A percentile compares a stretch with the other conserved stretches of the same genome.
Conservation (phyloP, 2,888 invertebrate genomes). For the Campoletis raptor region DNA sequence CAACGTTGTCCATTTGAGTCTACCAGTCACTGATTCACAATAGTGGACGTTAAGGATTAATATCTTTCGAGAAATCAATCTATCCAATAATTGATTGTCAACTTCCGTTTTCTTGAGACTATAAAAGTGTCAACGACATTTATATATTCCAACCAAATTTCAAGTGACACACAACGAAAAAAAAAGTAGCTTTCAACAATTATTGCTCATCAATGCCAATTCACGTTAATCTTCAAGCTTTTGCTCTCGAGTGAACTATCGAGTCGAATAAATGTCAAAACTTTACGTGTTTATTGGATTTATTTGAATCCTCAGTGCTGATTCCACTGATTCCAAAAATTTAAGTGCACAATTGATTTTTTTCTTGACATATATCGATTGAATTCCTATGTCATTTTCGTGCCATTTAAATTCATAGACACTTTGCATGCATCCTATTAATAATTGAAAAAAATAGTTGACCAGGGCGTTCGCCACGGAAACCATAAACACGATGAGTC, state of each 20-base stretch:
- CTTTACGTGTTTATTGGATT: not conserved
- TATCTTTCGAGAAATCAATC: constrained; percentile 49
- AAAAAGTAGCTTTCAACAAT: not conserved
- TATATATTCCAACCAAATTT: not conserved
- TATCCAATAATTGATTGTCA: constrained; percentile 33
- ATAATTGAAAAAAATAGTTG: not conserved
- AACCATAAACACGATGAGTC: constrained; percentile 74
- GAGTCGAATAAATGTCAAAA: not conserved
- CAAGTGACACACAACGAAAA: not conserved
- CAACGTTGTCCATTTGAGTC: constrained; percentile 10
- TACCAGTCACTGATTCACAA: constrained; percentile 12
- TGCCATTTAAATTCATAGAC: too few species aligned
- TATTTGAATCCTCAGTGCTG: too few species aligned
- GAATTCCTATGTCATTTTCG: not conserved
- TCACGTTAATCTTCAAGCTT: not conserved
- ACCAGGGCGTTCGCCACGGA: constrained; percentile 70
- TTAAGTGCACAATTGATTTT: not conserved
- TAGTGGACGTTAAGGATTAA: constrained; percentile 18
- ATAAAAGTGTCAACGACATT: constrained; percentile 70
- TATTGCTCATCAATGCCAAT: not conserved
- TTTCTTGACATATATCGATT: not conserved
- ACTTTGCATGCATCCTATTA: not conserved
- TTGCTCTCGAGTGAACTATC: not conserved
- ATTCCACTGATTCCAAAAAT: too few species aligned
- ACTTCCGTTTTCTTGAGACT: constrained; percentile 67